Base-by-base conservation (phyloP, 2,888 invertebrate species). In the Chloroclysta siterata region DNA sequence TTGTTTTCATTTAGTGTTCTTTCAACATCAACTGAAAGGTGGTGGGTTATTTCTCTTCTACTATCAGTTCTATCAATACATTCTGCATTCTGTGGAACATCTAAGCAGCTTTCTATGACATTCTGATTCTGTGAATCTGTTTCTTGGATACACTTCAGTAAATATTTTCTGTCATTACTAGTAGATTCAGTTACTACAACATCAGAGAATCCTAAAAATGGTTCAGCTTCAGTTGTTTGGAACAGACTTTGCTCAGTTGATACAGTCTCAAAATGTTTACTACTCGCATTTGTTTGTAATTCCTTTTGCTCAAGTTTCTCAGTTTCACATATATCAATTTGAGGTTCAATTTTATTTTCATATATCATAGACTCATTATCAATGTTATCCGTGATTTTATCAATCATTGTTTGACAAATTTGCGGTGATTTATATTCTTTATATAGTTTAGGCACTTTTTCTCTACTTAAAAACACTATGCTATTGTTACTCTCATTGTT, bases 171-270 rank as follows among this genome's bases (percentile, higher is more conserved):
- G 28, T 60, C 47, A 11, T 55, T 33, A 47, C 22, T 56, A 7
- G 60, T 53, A 50, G 53, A 44, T 36, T 53, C 60, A 47, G 41
- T 53, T 13, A 63, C 54, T 44, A 53, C 50, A n/a, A 63, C 36
- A 54, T 60, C 57, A 62, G 80, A 65, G 66, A 88, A 88, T 2
- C 87, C 88, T 15, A 79, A 65, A 71, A 87, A 83, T 61, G 83
- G 83, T 69, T 84, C 81, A 36, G 61, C 48, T 66, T 85, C 83
- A 58, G 82, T 82, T 33, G 68, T 79, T 72, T 80, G 74, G 0
- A 80, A 68, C 2, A 73, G 72, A 72, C 72, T 79, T 13, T 71
- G 60, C 68, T 77, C 76, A 59, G 65, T 53, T 39, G 41, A 17
- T 53, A 28, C 14, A 15, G 39, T 42, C 47, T 50, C 44, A 54